Conservation (phyloP, 1,140 invertebrate genomes). For the Wasmannia auropunctata region DNA sequence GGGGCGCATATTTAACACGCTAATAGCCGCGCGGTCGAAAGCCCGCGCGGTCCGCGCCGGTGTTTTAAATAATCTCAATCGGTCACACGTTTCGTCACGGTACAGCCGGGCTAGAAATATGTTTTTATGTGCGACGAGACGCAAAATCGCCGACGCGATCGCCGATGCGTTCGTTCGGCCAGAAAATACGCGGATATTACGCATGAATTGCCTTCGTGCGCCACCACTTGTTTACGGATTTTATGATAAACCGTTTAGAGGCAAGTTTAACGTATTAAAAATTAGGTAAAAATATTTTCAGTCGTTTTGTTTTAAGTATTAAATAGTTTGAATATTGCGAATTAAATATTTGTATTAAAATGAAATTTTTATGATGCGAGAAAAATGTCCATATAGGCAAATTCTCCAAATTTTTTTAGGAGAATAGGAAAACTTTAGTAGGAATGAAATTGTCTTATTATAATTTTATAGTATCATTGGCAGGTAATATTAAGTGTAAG, state of each 20-base stretch:
- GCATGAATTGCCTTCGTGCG: background rate
- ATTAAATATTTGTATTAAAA: background rate
- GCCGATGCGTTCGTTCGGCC: background rate
- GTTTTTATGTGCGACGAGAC: constrained; percentile 26
- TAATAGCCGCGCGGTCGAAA: constrained; percentile 54
- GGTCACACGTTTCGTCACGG: constrained; percentile 37
- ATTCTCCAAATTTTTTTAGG: background rate
- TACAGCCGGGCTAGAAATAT: constrained; percentile 27
- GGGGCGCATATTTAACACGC: constrained; percentile 59
- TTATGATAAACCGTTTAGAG: no score
- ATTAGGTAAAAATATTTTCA: background rate
- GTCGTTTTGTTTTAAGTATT: background rate
- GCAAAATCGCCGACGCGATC: background rate
- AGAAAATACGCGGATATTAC: constrained; percentile 25
- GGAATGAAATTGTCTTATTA: background rate
- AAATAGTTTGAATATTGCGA: background rate
- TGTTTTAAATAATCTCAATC: constrained; percentile 67
- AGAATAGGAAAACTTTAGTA: background rate
- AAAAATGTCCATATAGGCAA: background rate
- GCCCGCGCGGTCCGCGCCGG: constrained; percentile 13
- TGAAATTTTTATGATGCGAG: background rate
- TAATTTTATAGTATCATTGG: background rate
- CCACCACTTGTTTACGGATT: background rate
- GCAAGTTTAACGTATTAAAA: background rate
- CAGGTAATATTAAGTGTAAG: background rate